These are phyloP conservation scores for Dasysyrphus albostriatus DNA, from an alignment of 2,888 invertebrate species.

Conservation along the genomic window DNA sequence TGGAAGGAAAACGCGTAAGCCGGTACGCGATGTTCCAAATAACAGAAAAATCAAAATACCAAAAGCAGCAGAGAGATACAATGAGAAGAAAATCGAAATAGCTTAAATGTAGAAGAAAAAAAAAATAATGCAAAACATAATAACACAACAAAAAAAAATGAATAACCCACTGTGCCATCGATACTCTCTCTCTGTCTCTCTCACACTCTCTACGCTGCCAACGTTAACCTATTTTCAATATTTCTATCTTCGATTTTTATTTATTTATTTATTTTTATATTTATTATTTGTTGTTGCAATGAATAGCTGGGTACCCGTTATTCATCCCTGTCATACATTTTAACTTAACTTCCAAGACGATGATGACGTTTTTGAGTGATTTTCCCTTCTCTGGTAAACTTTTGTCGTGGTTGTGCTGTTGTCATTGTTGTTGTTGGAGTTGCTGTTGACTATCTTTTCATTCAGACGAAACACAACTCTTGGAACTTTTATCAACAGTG, in stretches of 20 bases:
- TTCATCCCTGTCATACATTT: slow-evolving; percentile 47
- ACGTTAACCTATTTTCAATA: slow-evolving; percentile 73
- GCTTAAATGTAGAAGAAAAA: slow-evolving; percentile 5
- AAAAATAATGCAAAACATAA: not conserved
- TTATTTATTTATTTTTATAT: too few species aligned
- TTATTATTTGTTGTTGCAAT: slow-evolving; percentile 7
- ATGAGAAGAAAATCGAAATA: slow-evolving; percentile 49
- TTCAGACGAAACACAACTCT: slow-evolving; percentile 26
- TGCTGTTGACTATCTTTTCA: slow-evolving; percentile 41
- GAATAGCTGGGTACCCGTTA: slow-evolving; percentile 23
- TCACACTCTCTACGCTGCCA: not conserved
- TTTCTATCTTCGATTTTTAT: slow-evolving; percentile 26
- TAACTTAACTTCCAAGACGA: slow-evolving; percentile 3
- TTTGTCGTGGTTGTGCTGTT: slow-evolving; percentile 18
- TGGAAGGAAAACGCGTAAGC: slow-evolving; percentile 65
- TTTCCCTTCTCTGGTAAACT: slow-evolving; percentile 24
- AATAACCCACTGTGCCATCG: slow-evolving; percentile 54
- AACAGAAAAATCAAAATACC: slow-evolving; percentile 25
- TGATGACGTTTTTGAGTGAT: slow-evolving; percentile 51
- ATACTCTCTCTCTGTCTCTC: slow-evolving; percentile 13
- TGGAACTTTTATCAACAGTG: slow-evolving; percentile 14
- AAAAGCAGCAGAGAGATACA: slow-evolving; percentile 22
- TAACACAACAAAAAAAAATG: not conserved
- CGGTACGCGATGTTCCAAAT: slow-evolving; percentile 32
- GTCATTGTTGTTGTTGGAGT: slow-evolving; percentile 17